Evolutionary conservation across 2,888 invertebrate species (phyloP).

Genomic region (Drosophila rubida): DNA sequence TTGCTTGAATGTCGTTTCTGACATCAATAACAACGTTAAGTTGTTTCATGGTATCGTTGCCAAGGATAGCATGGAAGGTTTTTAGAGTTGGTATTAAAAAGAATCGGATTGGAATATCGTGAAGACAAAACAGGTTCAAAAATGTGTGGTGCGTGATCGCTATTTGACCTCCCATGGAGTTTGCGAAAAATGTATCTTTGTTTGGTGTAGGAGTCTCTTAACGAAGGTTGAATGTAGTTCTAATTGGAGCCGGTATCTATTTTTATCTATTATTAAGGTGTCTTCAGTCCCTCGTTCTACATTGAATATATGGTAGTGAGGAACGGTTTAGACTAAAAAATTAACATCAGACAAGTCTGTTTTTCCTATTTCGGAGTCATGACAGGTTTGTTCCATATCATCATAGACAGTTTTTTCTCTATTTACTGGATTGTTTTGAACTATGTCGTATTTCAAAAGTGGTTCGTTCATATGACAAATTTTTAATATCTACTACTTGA

Average conservation of each 20-base stretch:
- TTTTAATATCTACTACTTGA: too few relatives aligned
- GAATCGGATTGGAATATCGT: slow-evolving; percentile 4
- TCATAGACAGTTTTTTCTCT: too few relatives aligned
- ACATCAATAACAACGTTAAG: slow-evolving; percentile 11
- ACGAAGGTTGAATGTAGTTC: neutral
- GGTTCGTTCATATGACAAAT: too few relatives aligned
- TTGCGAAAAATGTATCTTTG: neutral
- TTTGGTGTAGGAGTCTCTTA: neutral
- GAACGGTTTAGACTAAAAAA: slow-evolving; percentile 14
- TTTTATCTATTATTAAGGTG: too few relatives aligned
- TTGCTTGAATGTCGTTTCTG: slow-evolving; percentile 7
- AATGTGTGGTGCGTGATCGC: slow-evolving; percentile 2
- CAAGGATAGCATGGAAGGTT: slow-evolving; percentile 14
- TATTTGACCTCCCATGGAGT: slow-evolving; percentile 1
- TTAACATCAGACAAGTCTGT: neutral
- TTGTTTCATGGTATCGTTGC: slow-evolving; percentile 10
- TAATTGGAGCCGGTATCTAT: neutral
- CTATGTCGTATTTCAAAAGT: too few relatives aligned
- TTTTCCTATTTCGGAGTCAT: neutral
- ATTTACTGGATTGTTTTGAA: too few relatives aligned
- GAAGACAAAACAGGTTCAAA: slow-evolving; percentile 1
- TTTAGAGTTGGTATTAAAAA: slow-evolving; percentile 9
- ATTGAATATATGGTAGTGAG: slow-evolving; percentile 11
- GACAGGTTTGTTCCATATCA: neutral
- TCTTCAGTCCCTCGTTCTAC: slow-evolving; percentile 1